phyloP scores from a whole-genome alignment of 2,888 invertebrate species.

The Diloba caeruleocephala region DNA sequence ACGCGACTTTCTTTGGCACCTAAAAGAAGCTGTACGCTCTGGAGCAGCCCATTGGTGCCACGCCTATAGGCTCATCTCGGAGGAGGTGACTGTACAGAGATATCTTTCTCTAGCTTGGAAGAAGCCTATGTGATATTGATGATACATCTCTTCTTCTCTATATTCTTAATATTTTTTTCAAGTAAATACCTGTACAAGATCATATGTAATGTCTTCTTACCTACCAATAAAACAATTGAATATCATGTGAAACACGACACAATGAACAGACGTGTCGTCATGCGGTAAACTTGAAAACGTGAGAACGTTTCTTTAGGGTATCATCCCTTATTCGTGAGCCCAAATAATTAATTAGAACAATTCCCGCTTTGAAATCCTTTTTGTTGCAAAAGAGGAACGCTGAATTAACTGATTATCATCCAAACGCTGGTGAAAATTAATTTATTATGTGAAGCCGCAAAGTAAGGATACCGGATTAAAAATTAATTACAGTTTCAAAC shows the following conservation, averaged over 20 bases:
- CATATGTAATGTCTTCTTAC: not conserved
- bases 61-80: too few species aligned
- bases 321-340: conserved; percentile 50
- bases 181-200: not conserved
- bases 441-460: conserved; percentile 79
- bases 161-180: too few species aligned
- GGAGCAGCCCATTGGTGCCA: too few species aligned
- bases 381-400: conserved; percentile 59
- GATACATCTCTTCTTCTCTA: too few species aligned
- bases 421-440: conserved; percentile 68
- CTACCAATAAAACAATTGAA: conserved; percentile 25
- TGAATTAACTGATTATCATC: conserved; percentile 72
- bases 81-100: too few species aligned
- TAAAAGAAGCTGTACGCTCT: too few species aligned
- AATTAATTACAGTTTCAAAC: conserved; percentile 81
- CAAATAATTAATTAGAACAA: conserved; percentile 61
- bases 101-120: too few species aligned
- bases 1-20: too few species aligned
- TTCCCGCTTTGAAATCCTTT: conserved; percentile 57
- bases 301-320: conserved; percentile 36
- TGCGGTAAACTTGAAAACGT: conserved; percentile 30
- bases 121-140: too few species aligned
- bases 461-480: conserved; percentile 80
- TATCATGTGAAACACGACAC: conserved; percentile 26
- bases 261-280: conserved; percentile 34